A percentile compares a stretch with the other conserved stretches of the same genome.
phyloP scores from a whole-genome alignment of 2,888 invertebrate species.

The Ochropleura leucogaster region DNA sequence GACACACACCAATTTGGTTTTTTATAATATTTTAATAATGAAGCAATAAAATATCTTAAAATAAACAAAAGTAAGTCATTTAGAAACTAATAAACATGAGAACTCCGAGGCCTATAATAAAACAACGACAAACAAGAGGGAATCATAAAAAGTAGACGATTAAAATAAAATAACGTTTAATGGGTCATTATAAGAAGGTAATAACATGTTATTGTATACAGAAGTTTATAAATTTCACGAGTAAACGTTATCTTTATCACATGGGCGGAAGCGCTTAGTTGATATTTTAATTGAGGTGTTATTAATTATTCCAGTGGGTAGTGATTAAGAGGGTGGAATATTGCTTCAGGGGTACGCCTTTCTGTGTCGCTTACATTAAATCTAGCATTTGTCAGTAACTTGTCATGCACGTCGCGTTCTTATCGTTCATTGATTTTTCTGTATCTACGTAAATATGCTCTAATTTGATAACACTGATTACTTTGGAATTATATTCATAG shows the following conservation, averaged over 20 bases:
- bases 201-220: slow-evolving; percentile 58
- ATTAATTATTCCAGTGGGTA: slow-evolving; percentile 86
- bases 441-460: slow-evolving; percentile 66
- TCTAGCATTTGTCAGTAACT: slow-evolving; percentile 64
- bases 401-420: slow-evolving; percentile 62
- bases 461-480: slow-evolving; percentile 60
- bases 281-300: slow-evolving; percentile 88
- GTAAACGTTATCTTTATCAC: slow-evolving; percentile 75
- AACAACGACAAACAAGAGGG: slow-evolving; percentile 45
- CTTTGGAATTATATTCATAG: slow-evolving; percentile 63
- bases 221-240: slow-evolving; percentile 62
- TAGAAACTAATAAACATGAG: slow-evolving; percentile 41
- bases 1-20: neutral
- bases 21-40: slow-evolving; percentile 9
- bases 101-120: slow-evolving; percentile 37
- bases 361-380: slow-evolving; percentile 67
- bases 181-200: slow-evolving; percentile 55
- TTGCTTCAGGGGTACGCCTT: slow-evolving; percentile 82
- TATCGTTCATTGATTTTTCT: slow-evolving; percentile 78
- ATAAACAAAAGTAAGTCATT: slow-evolving; percentile 25
- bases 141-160: slow-evolving; percentile 49
- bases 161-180: slow-evolving; percentile 56
- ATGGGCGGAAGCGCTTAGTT: slow-evolving; percentile 83
- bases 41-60: slow-evolving; percentile 18
- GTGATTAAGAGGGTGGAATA: slow-evolving; percentile 88